Base-by-base conservation (phyloP, 2,888 invertebrate genomes). In the Leucophora obtusa region DNA sequence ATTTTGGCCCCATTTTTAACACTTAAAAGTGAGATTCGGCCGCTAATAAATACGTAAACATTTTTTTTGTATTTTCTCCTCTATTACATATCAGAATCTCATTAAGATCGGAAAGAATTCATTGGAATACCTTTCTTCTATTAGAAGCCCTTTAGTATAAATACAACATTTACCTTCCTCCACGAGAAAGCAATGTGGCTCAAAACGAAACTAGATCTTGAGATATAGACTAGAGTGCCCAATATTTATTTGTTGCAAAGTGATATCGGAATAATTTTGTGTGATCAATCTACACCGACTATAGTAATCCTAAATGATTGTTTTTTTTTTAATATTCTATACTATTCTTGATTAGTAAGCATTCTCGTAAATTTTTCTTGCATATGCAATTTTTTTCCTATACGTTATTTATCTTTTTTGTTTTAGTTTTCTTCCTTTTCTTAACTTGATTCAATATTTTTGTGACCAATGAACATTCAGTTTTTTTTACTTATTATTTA, bases 391-490 rank as follows among this genome's bases (percentile, higher is more conserved):
- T 54, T 50, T 63, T 63, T 35, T 50, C 51, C 66, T 73, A 70
- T 47, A 50, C 73, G 60, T 73, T 80, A 76, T 77, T 81, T 81
- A 77, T 81, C 59, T 54, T 60, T 54, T 38, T 54, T 65, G 0
- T 28, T 24, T 4, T 28, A 28, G 65, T 62, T n/a, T n/a, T 50
- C 38, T 62, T 66, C 60, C 43, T 14, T 71, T 71, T 66, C 66
- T 56, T 56, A 60, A 68, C 66, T 66, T 50, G 72, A 81, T 81
- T 81, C 81, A 77, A 81, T 81, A 81, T 73, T 81, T 81, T 77
- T 69, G 81, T 59, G 81, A 81, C 81, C 81, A 81, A 81, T 81
- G 77, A 78, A 81, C 69, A 81, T 74, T 51, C 73, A 81, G 77
- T 73, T 77, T 74, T 80, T 28, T 75, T 78, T 62, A 62, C 59